phyloP scores from a whole-genome alignment of 2,113 vertebrate species.

The Irena cyanogastra region DNA sequence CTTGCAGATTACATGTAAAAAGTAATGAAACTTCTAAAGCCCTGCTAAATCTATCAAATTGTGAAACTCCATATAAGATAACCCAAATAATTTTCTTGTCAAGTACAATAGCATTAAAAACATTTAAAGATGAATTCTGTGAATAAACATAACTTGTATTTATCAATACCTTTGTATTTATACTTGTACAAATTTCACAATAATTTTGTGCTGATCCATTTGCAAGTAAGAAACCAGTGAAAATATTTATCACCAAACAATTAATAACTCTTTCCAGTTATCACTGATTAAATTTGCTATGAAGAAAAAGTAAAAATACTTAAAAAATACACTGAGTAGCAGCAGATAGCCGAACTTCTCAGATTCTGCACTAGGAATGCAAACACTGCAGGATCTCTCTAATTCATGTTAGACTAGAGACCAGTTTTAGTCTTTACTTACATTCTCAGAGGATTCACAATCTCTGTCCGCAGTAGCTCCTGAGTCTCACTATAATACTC shows the following conservation, averaged over 20 bases:
- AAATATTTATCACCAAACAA: background rate
- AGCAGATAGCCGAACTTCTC: background rate
- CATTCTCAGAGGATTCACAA: constrained; percentile 97
- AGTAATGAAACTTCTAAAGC: background rate
- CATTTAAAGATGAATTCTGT: background rate
- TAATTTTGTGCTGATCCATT: background rate
- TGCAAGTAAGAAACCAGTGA: background rate
- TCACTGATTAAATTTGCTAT: background rate
- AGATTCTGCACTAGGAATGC: background rate
- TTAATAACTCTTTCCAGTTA: background rate
- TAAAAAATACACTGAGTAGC: background rate
- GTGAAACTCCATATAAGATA: background rate
- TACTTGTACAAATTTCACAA: background rate
- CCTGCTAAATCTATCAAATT: background rate
- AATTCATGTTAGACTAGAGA: background rate
- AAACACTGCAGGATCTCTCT: background rate
- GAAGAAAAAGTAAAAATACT: background rate
- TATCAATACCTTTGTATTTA: background rate
- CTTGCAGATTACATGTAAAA: background rate
- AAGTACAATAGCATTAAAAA: background rate
- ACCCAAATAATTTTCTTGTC: background rate
- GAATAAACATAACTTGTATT: background rate
- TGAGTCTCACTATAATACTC: constrained; percentile 97
- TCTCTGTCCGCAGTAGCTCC: constrained; percentile 92
- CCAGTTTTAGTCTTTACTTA: constrained; percentile 64